These are phyloP conservation scores for Mystacornis crossleyi DNA, from an alignment of 2,113 vertebrate genomes.

Conservation along the genomic window DNA sequence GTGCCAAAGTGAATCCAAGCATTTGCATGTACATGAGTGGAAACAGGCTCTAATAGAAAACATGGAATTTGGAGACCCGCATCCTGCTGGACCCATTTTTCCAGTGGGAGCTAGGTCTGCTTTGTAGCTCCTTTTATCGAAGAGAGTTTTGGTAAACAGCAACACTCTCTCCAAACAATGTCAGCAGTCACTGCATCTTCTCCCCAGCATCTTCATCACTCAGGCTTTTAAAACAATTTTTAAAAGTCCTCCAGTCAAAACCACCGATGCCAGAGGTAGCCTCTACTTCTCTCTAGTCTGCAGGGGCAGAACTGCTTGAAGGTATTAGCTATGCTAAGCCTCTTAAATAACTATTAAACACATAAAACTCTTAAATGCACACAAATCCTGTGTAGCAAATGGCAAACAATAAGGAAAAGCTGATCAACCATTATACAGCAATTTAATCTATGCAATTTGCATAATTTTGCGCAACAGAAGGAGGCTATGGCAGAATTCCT, in stretches of 20 bases:
- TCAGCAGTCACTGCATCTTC: not conserved
- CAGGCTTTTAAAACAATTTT: not conserved
- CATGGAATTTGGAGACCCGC: not conserved
- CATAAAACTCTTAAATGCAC: constrained; percentile 61
- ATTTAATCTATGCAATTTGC: constrained; percentile 39
- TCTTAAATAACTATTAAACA: constrained; percentile 65
- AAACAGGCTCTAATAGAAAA: not conserved
- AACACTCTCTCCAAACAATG: not conserved
- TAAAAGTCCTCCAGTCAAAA: not conserved
- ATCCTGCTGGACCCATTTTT: not conserved
- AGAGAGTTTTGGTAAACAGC: not conserved
- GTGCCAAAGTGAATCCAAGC: not conserved
- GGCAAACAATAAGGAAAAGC: constrained; percentile 58
- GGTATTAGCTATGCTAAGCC: constrained; percentile 58
- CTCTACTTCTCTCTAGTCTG: not conserved
- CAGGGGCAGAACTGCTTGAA: constrained; percentile 23
- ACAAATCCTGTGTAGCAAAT: constrained; percentile 58
- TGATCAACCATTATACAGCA: constrained; percentile 49
- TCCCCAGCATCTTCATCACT: not conserved
- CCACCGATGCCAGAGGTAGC: not conserved
- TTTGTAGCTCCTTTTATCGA: not conserved
- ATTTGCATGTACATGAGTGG: not conserved
- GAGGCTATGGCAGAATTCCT: not conserved
- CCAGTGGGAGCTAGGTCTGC: not conserved
- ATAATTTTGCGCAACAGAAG: constrained; percentile 31